Evolutionary conservation across 2,113 vertebrate genomes (phyloP), one percentile per base, ranked within the genome.

Genomic region (Dicaeum eximium): DNA sequence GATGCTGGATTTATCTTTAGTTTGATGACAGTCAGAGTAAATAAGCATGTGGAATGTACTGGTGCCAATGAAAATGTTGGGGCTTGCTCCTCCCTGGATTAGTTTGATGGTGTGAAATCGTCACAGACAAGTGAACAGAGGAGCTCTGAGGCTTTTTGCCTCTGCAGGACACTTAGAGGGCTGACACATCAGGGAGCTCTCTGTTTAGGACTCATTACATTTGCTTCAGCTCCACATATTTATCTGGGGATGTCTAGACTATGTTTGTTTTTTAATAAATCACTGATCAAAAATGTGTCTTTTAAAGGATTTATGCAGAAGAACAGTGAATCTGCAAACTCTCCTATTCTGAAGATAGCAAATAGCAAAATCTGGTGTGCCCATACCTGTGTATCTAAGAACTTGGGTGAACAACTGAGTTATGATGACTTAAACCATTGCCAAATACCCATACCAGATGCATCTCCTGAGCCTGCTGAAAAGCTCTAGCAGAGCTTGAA

Each of bases 1-100:
- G 95, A 44, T 84, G 92, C 85, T 33, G 47, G 31, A 91, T 87
- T 96, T 94, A 81, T 79, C 61, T 92, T 95, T 86, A 93, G 77
- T 84, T 95, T 96, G 78, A 58, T 86, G 95, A 86, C 72, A 96
- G 57, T 67, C 51, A 86, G 66, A 73, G 80, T 94, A 77, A 91
- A 91, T 60, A 70, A 90, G 88, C 84, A 93, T 87, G 73, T 88
- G 88, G 54, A 48, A 75, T 70, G 78, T 38, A 83, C 57, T 28
- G 15, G 28, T 82, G 67, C 65, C 92, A 95, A 9, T 33, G 64
- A 93, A 86, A 94, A 88, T 74, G 54, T 40, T 86, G 78, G 82
- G 75, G 40, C 82, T 90, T 91, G 54, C 86, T 96, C 61, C 70
- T 91, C 47, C 48, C 79, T 78, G 48, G 69, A 45, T 79, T 71